Percentiles rank a stretch among this genome's conserved stretches.
Evolutionary conservation across 2,797 vertebrate species (phyloP).

Genomic region (Sebastes hubbsi): DNA sequence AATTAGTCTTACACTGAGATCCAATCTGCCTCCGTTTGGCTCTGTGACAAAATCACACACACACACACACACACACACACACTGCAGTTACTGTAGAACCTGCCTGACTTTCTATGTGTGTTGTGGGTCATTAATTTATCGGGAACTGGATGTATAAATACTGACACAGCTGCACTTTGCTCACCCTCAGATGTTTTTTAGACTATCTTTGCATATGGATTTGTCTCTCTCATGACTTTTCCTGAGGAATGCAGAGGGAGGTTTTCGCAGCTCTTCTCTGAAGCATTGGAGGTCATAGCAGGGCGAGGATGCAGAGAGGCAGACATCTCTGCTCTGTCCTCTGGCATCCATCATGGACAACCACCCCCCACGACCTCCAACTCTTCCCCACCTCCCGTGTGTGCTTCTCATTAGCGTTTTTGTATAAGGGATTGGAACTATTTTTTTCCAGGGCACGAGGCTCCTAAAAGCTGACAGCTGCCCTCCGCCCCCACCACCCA

Average conservation of each 20-base stretch:
- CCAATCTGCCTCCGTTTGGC: slow-evolving; percentile 14
- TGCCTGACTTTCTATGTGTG: slow-evolving; percentile 10
- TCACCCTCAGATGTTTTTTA: slow-evolving; percentile 22
- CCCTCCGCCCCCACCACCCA: slow-evolving; percentile 52
- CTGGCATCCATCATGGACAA: slow-evolving; percentile 53
- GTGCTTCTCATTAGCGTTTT: slow-evolving; percentile 67
- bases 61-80: slow-evolving; percentile 5
- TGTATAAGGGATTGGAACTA: slow-evolving; percentile 55
- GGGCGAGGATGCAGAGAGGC: slow-evolving; percentile 34
- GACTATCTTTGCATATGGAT: neutral
- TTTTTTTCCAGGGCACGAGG: slow-evolving; percentile 63
- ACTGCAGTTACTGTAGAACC: neutral
- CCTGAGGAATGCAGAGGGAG: slow-evolving; percentile 38
- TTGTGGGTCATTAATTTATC: slow-evolving; percentile 42
- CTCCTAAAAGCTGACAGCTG: slow-evolving; percentile 65
- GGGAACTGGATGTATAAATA: slow-evolving; percentile 15
- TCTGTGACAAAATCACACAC: neutral
- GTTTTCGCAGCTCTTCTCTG: slow-evolving; percentile 21
- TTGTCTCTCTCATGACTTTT: slow-evolving; percentile 22
- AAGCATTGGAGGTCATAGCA: slow-evolving; percentile 59
- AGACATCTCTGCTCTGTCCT: slow-evolving; percentile 44
- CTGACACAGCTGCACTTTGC: slow-evolving; percentile 40
- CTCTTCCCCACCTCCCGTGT: slow-evolving; percentile 26
- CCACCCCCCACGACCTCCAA: slow-evolving; percentile 3
- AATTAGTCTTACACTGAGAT: slow-evolving; percentile 38